These are phyloP conservation scores for Zosterops borbonicus DNA, from an alignment of 2,113 vertebrate genomes.

Conservation along the genomic window DNA sequence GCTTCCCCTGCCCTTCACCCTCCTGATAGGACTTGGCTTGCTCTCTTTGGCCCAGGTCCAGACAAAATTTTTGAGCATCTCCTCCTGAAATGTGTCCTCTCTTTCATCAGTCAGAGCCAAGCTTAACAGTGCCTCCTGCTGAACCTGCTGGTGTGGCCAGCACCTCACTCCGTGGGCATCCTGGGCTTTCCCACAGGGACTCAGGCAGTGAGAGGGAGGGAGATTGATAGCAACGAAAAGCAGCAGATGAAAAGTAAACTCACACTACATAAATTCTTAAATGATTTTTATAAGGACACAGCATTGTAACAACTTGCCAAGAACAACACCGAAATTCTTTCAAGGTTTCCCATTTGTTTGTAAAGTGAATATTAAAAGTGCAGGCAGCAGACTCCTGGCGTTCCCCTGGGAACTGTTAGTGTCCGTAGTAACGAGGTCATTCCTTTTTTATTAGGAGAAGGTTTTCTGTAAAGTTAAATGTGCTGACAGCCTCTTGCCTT, in stretches of 20 bases:
- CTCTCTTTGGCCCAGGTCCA: neutral
- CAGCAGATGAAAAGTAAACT: slow-evolving; percentile 48
- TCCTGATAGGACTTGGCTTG: neutral
- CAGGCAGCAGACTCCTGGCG: slow-evolving; percentile 57
- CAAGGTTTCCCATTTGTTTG: slow-evolving; percentile 75
- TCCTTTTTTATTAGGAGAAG: slow-evolving; percentile 77
- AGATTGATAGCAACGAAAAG: neutral
- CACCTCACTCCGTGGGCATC: neutral
- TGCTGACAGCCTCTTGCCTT: slow-evolving; percentile 76
- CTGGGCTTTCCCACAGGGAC: neutral
- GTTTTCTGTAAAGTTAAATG: slow-evolving; percentile 76
- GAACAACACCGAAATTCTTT: slow-evolving; percentile 70
- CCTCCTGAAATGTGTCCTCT: neutral
- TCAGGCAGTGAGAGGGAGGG: neutral
- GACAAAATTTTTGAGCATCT: neutral
- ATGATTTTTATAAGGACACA: slow-evolving; percentile 65
- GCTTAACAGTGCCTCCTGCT: slow-evolving; percentile 25
- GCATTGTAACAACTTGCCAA: slow-evolving; percentile 65
- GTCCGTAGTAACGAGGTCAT: slow-evolving; percentile 73
- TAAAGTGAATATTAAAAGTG: slow-evolving; percentile 74
- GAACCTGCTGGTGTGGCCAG: neutral
- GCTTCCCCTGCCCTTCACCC: neutral
- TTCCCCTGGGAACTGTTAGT: slow-evolving; percentile 75
- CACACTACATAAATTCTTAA: slow-evolving; percentile 50
- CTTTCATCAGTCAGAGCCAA: neutral